Percentiles rank a stretch among this genome's conserved stretches.
These are phyloP conservation scores for Spheniscus humboldti DNA, from an alignment of 2,797 vertebrate genomes.

Conservation along the genomic window DNA sequence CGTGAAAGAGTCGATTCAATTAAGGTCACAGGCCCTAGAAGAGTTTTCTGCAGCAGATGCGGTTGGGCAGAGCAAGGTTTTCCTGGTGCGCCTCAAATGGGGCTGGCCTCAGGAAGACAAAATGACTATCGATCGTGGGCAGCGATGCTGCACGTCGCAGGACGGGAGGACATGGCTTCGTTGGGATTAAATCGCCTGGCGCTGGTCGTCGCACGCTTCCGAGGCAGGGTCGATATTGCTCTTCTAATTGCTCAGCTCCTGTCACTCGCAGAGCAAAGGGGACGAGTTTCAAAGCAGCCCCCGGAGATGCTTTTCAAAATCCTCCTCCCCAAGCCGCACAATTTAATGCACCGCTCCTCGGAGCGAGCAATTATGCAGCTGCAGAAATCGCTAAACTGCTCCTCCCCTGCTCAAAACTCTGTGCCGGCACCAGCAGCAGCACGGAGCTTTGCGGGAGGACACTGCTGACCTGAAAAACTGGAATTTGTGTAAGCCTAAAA, in stretches of 20 bases:
- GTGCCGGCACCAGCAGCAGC: background rate
- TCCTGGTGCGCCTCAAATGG: background rate
- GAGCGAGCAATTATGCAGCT: background rate
- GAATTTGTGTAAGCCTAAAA: background rate
- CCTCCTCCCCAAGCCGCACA: background rate
- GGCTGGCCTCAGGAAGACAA: background rate
- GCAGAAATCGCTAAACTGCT: background rate
- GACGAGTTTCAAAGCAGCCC: background rate
- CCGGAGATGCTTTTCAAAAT: background rate
- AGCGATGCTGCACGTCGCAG: background rate
- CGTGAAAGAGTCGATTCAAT: background rate
- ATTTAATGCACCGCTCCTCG: background rate
- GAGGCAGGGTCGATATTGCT: background rate
- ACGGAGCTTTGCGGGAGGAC: fast-evolving
- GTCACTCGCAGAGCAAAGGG: background rate
- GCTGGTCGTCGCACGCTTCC: background rate
- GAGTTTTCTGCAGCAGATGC: background rate
- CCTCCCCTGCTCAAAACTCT: background rate
- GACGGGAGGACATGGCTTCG: background rate
- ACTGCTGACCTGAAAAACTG: background rate
- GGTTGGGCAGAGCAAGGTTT: background rate
- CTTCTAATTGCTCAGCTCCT: background rate
- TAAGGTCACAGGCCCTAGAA: background rate
- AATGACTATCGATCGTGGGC: background rate
- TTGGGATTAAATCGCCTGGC: background rate